phyloP scores from a whole-genome alignment of 2,113 vertebrate species.

The Prochilodus magdalenae region DNA sequence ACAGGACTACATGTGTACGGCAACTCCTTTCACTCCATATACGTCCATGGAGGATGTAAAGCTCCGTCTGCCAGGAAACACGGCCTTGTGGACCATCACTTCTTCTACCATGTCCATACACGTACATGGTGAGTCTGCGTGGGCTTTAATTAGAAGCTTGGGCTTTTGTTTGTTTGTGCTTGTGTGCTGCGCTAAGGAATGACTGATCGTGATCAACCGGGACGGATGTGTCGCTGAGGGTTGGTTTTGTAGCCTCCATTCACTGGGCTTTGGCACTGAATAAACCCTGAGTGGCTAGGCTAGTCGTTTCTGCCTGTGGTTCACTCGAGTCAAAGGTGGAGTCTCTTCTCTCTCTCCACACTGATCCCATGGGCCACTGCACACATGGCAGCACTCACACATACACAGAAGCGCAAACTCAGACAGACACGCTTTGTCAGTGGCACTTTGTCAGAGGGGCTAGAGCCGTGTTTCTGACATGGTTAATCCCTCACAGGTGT shows the following conservation, averaged over 20 bases:
- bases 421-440: neutral
- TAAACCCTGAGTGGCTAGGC: neutral
- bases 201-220: neutral
- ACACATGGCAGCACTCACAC: slow-evolving; percentile 1
- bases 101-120: slow-evolving; percentile 81
- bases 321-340: neutral
- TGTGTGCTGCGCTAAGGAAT: neutral
- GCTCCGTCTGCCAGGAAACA: slow-evolving; percentile 89
- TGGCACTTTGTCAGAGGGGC: neutral
- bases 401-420: neutral
- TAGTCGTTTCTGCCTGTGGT: neutral
- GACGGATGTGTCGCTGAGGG: neutral
- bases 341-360: neutral
- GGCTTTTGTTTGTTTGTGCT: neutral
- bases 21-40: slow-evolving; percentile 77
- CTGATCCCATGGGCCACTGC: neutral
- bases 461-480: neutral
- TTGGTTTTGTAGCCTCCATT: neutral
- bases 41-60: slow-evolving; percentile 90
- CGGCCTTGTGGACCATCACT: slow-evolving; percentile 89
- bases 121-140: slow-evolving; percentile 82
- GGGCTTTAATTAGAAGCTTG: neutral
- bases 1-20: slow-evolving; percentile 91
- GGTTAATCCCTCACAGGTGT: slow-evolving; percentile 18
- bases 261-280: neutral